Evolutionary conservation across 2,888 invertebrate species (phyloP).

Genomic region (Polyommatus icarus): DNA sequence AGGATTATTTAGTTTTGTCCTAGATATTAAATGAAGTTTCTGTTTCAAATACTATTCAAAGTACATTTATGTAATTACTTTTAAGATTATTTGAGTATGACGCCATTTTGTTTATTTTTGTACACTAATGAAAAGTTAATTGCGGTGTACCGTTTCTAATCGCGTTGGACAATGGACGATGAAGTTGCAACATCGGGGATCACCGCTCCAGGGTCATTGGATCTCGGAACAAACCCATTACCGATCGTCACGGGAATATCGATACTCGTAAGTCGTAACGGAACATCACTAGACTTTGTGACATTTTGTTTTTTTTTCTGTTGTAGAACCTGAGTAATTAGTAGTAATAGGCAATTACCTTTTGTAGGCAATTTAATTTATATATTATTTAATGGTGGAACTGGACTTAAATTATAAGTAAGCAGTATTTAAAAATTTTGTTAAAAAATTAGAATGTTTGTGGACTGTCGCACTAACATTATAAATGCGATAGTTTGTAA

Average conservation of each 20-base stretch:
- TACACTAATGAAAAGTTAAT: neutral
- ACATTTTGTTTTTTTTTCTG: neutral
- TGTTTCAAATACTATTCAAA: neutral
- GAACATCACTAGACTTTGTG: conserved; percentile 14
- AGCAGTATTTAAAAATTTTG: too few relatives aligned
- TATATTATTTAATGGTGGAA: too few relatives aligned
- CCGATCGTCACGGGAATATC: neutral
- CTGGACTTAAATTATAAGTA: too few relatives aligned
- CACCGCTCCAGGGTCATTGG: conserved; percentile 14
- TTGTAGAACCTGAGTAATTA: too few relatives aligned
- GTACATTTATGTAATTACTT: neutral
- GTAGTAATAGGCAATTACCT: too few relatives aligned
- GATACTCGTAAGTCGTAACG: neutral
- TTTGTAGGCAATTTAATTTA: too few relatives aligned
- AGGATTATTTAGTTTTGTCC: neutral
- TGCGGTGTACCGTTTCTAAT: conserved; percentile 12
- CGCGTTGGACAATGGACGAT: conserved; percentile 10
- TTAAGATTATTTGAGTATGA: neutral
- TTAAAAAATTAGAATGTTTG: too few relatives aligned
- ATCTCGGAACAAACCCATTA: conserved; percentile 23
- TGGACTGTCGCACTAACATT: too few relatives aligned
- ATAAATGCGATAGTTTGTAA: too few relatives aligned
- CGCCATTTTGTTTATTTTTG: conserved; percentile 10
- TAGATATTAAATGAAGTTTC: neutral
- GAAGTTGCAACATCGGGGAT: conserved; percentile 13